Evolutionary conservation across 2,888 invertebrate species (phyloP), one percentile per base, ranked within the genome.

Genomic region (Andrena bicolor): DNA sequence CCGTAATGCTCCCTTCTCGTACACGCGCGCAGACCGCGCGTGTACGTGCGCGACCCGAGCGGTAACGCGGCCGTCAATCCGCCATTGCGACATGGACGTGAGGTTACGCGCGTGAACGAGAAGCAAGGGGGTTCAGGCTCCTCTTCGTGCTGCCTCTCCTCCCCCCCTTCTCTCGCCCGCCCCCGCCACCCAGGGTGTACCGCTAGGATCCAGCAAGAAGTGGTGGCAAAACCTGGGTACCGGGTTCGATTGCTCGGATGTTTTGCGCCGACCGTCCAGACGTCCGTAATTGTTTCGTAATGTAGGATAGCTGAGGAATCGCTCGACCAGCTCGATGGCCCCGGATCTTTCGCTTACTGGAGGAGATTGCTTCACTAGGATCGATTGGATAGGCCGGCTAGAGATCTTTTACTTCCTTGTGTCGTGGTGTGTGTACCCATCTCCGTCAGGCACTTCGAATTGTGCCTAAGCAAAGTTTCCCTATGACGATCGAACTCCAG

Each of bases 71-170:
- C 75, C 77, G 83, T 76, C 83, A 74, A 74, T 75, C 81, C 88
- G 83, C 76, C 73, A 77, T 86, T 86, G 86, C 83, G 88, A 86
- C 87, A 83, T 28, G 79, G 60, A 75, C 84, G 78, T 80, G 84
- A 84, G 86, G 82, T 89, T 88, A 80, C 64, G 78, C 85, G 76
- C 71, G 77, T 76, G 79, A 81, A 86, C 71, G 86, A 83, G 86
- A 83, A 84, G 80, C 81, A 77, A 84, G 75, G 41, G 41, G 70
- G 56, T 84, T 83, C 77, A n/a, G 64, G 75, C 66, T 68, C 70
- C 48, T 30, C 69, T 70, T 30, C 16, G 30, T 32, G 28, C 63
- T 10, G 20, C 2, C 6, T n/a, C n/a, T n/a, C n/a, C 6, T 1
- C 30, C 32, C 7, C 2, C 23, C 3, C 6, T 7, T 49, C 48